Evolutionary conservation across 2,888 invertebrate species (phyloP).

Genomic region (Pachliopta kotzebuea): DNA sequence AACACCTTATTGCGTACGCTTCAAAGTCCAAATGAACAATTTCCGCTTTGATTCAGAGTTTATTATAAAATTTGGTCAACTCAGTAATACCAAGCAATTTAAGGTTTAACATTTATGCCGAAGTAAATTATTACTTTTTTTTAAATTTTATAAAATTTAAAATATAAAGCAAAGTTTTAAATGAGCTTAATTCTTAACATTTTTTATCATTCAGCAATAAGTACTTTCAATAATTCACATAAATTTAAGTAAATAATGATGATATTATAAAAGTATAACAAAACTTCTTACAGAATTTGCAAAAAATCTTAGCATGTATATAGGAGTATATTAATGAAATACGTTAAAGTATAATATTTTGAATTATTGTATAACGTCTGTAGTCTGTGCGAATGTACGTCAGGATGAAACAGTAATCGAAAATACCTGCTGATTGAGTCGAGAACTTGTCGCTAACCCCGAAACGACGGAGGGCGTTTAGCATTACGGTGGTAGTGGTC

Average conservation of each 20-base stretch:
- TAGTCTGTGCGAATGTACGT: slow-evolving; percentile 36
- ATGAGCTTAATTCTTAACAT: not conserved
- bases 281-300: not conserved
- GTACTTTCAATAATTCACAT: not conserved
- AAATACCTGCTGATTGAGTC: slow-evolving; percentile 72
- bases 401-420: slow-evolving; percentile 45
- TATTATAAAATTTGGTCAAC: not conserved
- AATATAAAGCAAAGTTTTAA: not conserved
- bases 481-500: slow-evolving; percentile 68
- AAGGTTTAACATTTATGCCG: not conserved
- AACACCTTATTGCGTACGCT: slow-evolving; percentile 39
- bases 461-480: slow-evolving; percentile 65
- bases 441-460: slow-evolving; percentile 64
- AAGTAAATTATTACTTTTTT: not conserved
- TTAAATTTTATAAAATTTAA: not conserved
- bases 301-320: too few species aligned
- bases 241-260: not conserved
- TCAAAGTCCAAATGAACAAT: slow-evolving; percentile 37
- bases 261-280: too few species aligned
- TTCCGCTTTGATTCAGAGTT: slow-evolving; percentile 19
- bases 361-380: not conserved
- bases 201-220: not conserved
- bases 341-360: not conserved
- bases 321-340: not conserved
- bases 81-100: not conserved